These are phyloP conservation scores for Eunapius fragilis DNA, from an alignment of 37 sponge, comb jelly and placozoan genomes.

Conservation along the genomic window DNA sequence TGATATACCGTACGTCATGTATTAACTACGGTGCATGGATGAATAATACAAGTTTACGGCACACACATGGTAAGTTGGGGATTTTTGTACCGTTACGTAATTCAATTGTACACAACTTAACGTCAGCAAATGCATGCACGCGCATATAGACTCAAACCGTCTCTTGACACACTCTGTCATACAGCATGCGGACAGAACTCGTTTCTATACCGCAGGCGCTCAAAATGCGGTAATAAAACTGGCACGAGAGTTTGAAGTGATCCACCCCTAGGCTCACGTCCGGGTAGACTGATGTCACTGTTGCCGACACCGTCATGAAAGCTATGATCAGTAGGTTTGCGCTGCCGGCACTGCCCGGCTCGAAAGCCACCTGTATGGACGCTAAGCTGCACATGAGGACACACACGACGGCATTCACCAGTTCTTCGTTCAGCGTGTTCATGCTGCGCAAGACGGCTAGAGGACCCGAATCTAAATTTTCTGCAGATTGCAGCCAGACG, in stretches of 20 bases:
- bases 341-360: background rate
- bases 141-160: background rate
- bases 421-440: background rate
- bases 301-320: background rate
- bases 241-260: slow-evolving; percentile 1
- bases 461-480: background rate
- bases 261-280: background rate
- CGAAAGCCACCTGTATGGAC: slow-evolving; percentile 4
- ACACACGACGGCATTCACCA: background rate
- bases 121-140: too few relatives aligned
- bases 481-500: slow-evolving; percentile 1
- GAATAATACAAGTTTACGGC: too few relatives aligned
- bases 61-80: too few relatives aligned
- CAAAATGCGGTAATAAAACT: background rate
- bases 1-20: too few relatives aligned
- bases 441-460: background rate
- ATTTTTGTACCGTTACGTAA: too few relatives aligned
- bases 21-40: too few relatives aligned
- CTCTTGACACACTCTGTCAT: background rate
- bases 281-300: slow-evolving; percentile 4
- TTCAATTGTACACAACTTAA: too few relatives aligned
- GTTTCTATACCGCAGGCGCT: background rate
- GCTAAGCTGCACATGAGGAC: slow-evolving; percentile 2
- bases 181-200: background rate
- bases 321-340: slow-evolving; percentile 5